Percentiles rank a stretch among this genome's conserved stretches.
These are phyloP conservation scores for Athene noctua DNA, from an alignment of 2,113 vertebrate genomes.

Conservation along the genomic window DNA sequence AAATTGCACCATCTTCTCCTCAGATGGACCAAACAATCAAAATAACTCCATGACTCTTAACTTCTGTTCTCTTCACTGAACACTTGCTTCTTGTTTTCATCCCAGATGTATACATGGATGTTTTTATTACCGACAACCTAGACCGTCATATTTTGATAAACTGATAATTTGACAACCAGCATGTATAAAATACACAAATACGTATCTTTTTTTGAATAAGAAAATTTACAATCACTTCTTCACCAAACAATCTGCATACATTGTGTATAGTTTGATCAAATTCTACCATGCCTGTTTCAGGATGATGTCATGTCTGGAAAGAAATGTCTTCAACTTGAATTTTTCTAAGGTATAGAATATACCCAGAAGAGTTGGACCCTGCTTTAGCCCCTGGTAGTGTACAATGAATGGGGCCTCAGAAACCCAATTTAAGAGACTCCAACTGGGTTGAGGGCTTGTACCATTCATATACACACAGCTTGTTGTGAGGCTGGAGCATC, in stretches of 20 bases:
- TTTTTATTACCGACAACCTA: not conserved
- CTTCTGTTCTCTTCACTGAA: not conserved
- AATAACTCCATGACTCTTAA: not conserved
- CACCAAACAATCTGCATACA: not conserved
- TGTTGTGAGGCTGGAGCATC: not conserved
- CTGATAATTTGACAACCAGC: not conserved
- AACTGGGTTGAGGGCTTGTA: not conserved
- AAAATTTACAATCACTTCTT: not conserved
- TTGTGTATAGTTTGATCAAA: not conserved
- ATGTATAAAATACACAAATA: not conserved
- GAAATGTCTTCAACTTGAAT: not conserved
- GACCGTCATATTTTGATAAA: not conserved
- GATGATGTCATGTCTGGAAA: not conserved
- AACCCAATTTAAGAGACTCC: not conserved
- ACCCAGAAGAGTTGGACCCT: not conserved
- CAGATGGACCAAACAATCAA: not conserved
- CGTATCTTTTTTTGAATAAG: not conserved
- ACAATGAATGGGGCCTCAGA: not conserved
- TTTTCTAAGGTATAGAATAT: not conserved
- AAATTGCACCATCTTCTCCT: not conserved
- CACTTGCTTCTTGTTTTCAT: not conserved
- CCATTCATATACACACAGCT: not conserved
- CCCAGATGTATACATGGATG: rapidly evolving
- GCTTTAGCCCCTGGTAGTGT: not conserved
- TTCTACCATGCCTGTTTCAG: not conserved